Evolutionary conservation across 2,888 invertebrate species (phyloP), one percentile per base, ranked within the genome.

Genomic region (Rhamnusium bicolor): DNA sequence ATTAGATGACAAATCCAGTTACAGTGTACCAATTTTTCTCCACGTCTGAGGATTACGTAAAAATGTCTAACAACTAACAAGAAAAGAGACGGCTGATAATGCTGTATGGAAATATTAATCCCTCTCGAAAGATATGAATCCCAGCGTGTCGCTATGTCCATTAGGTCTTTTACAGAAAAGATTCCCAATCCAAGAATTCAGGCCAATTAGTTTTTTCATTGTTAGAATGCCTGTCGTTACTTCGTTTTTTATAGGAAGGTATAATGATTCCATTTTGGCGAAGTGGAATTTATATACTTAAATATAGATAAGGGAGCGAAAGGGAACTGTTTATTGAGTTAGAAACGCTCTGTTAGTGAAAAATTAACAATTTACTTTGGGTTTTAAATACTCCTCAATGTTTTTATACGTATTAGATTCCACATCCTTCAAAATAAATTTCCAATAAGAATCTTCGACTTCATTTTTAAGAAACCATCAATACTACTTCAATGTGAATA

Each of bases 201-300:
- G 47, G 51, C 51, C 51, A 65, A 65, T 65, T 65, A 65, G 65
- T 51, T 51, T 51, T 51, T 65, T 29, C 51, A 51, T 65, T 65
- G 65, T 65, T 14, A 27, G 49, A 65, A 51, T 12, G 51, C 29
- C n/a, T 61, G 61, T 61, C 61, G 61, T 46, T 46, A 21, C 61
- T 21, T 46, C 19, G 19, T n/a, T 61, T 61, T 60, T 61, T 46
- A 46, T 12, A 10, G 46, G 21, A 46, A 21, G 21, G 27, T n/a
- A 12, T 54, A 24, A 24, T 24, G 24, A 6, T 4, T 2, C 24
- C 12, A 1, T 12, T 19, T 24, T 54, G 54, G 27, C 54, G n/a
- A 24, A 19, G 19, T 6, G 51, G 51, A 51, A n/a, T 19, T 16
- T 51, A 14, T 51, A 18, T 51, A 18, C 10, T 18, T 51, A 16